phyloP scores from a whole-genome alignment of 2,113 vertebrate genomes.

The Stomatorhinus ivindoensis region DNA sequence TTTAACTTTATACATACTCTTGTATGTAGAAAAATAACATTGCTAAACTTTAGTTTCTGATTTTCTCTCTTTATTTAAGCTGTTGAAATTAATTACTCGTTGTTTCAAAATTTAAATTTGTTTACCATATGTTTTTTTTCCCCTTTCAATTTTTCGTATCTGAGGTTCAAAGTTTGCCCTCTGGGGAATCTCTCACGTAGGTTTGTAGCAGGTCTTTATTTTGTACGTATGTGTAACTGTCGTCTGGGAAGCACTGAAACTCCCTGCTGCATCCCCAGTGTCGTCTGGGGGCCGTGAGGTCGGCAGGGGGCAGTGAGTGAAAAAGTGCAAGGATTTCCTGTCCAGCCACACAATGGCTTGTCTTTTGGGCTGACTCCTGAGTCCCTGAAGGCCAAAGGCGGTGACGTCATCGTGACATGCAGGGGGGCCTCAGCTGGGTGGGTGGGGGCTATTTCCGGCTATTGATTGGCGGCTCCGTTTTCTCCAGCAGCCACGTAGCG shows the following conservation, averaged over 20 bases:
- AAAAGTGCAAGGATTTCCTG: slow-evolving; percentile 67
- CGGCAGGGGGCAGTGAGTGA: slow-evolving; percentile 23
- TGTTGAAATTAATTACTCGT: background rate
- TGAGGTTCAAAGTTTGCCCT: background rate
- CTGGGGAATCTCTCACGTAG: background rate
- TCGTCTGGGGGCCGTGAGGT: background rate
- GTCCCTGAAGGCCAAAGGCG: background rate
- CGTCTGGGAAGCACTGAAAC: background rate
- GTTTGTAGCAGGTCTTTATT: background rate
- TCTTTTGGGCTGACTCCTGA: background rate
- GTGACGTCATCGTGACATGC: slow-evolving; percentile 12
- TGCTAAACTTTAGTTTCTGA: background rate
- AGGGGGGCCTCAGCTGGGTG: background rate
- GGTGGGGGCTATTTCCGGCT: background rate
- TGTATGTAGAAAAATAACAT: background rate
- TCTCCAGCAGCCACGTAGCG: background rate
- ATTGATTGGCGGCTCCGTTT: background rate
- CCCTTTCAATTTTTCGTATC: background rate
- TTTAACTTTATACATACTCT: background rate
- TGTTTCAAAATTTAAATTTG: background rate
- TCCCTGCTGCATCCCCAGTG: background rate
- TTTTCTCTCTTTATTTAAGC: slow-evolving; percentile 9
- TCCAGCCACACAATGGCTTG: slow-evolving; percentile 48
- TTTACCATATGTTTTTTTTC: background rate
- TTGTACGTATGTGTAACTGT: background rate